phyloP scores from a whole-genome alignment of 2,113 vertebrate genomes.

The Prionailurus bengalensis region DNA sequence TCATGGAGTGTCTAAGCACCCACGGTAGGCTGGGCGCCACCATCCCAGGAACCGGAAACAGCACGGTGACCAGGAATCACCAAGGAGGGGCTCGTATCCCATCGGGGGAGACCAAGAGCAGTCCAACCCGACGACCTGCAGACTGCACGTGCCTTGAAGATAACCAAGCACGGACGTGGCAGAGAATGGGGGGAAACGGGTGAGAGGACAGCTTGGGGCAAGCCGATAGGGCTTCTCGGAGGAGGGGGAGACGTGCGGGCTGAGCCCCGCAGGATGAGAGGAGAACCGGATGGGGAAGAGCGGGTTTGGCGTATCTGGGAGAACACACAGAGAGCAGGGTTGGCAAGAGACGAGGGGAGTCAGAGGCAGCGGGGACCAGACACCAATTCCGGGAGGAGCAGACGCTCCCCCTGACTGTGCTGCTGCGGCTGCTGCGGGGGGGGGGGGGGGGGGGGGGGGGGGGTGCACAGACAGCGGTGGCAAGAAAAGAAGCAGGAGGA shows the following conservation, averaged over 20 bases:
- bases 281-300: too few relatives aligned
- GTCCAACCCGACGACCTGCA: too few relatives aligned
- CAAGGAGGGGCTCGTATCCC: not conserved
- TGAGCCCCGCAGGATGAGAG: not conserved
- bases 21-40: not conserved
- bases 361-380: not conserved
- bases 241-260: too few relatives aligned
- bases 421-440: too few relatives aligned
- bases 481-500: not conserved
- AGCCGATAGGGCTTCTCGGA: not conserved
- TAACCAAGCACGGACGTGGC: not conserved
- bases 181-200: not conserved
- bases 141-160: fast-evolving
- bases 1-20: not conserved
- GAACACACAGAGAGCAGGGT: not conserved
- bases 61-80: not conserved
- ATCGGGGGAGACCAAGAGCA: not conserved
- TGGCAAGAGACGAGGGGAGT: fast-evolving
- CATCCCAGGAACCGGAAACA: not conserved
- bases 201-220: not conserved
- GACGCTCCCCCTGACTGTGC: fast-evolving
- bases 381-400: not conserved
- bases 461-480: fast-evolving
- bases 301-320: not conserved
- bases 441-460: fast-evolving